Evolutionary conservation across 2,888 invertebrate genomes (phyloP).

Genomic region (Ophion obscuratus): DNA sequence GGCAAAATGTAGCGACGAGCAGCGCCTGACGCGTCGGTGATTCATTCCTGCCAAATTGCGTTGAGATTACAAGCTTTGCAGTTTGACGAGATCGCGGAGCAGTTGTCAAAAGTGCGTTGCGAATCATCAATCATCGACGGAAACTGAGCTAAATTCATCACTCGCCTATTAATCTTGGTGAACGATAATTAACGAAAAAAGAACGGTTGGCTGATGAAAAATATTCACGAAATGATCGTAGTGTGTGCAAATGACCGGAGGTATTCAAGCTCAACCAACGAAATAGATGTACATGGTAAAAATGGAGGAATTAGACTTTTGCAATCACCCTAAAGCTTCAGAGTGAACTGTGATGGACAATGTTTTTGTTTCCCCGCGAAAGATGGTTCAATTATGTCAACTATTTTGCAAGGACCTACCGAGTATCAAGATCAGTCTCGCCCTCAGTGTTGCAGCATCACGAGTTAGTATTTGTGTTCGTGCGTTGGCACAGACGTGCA

Average conservation of each 20-base stretch:
- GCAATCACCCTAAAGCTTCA: background rate
- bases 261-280: background rate
- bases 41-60: constrained; percentile 27
- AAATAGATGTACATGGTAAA: background rate
- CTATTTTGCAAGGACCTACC: constrained; percentile 35
- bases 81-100: constrained; percentile 22
- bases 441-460: background rate
- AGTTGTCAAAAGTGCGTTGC: constrained; percentile 45
- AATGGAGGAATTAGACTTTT: background rate
- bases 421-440: constrained; percentile 38
- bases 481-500: background rate
- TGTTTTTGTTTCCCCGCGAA: background rate
- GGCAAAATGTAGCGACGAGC: constrained; percentile 35
- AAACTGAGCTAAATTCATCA: background rate
- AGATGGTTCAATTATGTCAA: constrained; percentile 4
- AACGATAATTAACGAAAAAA: background rate
- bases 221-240: background rate
- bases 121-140: constrained; percentile 48
- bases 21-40: constrained; percentile 29
- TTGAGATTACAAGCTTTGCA: constrained; percentile 21
- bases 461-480: background rate
- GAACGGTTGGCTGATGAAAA: background rate
- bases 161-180: constrained; percentile 16
- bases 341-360: background rate
- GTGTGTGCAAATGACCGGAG: background rate